Percentiles rank a stretch among this genome's conserved stretches.
phyloP scores from a whole-genome alignment of 2,113 vertebrate genomes.

The Chlorocebus sabaeus region DNA sequence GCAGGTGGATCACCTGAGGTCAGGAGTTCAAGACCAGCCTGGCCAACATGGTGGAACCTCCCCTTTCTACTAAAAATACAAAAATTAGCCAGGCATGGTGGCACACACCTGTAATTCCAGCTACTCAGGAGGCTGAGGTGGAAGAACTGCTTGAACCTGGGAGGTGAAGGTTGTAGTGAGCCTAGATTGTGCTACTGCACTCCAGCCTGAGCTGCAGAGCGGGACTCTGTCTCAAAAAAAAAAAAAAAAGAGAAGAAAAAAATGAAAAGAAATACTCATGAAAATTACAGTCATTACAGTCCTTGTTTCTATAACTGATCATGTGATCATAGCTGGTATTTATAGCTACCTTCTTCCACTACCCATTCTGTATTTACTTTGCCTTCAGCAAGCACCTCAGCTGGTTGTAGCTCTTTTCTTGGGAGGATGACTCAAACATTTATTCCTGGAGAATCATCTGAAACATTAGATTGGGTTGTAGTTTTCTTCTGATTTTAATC shows the following conservation, averaged over 20 bases:
- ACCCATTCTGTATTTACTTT: not conserved
- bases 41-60: not conserved
- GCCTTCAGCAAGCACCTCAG: not conserved
- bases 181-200: not conserved
- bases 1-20: not conserved
- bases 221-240: not conserved
- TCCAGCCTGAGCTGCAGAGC: not conserved
- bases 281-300: not conserved
- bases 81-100: not conserved
- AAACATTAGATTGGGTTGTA: not conserved
- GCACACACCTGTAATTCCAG: not conserved
- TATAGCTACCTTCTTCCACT: not conserved
- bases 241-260: not conserved
- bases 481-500: not conserved
- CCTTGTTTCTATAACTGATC: not conserved
- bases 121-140: not conserved
- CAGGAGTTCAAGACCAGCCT: not conserved
- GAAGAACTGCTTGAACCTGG: not conserved
- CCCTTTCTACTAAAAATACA: not conserved
- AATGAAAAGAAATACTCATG: not conserved
- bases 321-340: not conserved
- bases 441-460: not conserved
- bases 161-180: not conserved
- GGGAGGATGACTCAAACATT: not conserved
- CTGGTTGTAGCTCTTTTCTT: not conserved